Conservation (phyloP, 2,797 vertebrate genomes). For the Brachyalestes nurse region DNA sequence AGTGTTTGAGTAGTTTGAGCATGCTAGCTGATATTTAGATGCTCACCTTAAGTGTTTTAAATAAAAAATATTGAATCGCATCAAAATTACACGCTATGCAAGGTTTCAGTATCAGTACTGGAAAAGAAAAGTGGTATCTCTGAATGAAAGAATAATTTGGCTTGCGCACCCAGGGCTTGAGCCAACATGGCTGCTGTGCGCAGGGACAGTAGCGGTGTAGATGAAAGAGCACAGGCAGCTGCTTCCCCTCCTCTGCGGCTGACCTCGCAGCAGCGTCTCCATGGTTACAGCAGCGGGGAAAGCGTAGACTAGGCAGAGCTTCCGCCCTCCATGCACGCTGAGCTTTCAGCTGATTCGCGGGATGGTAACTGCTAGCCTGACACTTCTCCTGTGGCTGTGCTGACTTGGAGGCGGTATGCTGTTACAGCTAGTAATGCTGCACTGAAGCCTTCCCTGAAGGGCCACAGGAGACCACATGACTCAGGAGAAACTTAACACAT, state of each 20-base stretch:
- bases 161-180: background rate
- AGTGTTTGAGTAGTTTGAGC: background rate
- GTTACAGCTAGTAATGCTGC: slow-evolving; percentile 34
- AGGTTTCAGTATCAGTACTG: background rate
- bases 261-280: slow-evolving; percentile 35
- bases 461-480: slow-evolving; percentile 27
- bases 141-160: slow-evolving; percentile 8
- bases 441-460: slow-evolving; percentile 7
- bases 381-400: slow-evolving; percentile 24
- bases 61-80: background rate
- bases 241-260: slow-evolving; percentile 33
- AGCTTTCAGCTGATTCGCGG: slow-evolving; percentile 24
- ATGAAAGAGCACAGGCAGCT: slow-evolving; percentile 24
- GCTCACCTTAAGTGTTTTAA: no score
- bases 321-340: slow-evolving; percentile 6
- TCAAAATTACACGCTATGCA: background rate
- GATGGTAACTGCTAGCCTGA: slow-evolving; percentile 26
- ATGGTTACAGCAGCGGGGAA: slow-evolving; percentile 49
- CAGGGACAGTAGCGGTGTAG: background rate
- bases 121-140: background rate
- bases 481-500: slow-evolving; percentile 44
- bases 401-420: slow-evolving; percentile 39
- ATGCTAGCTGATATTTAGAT: no score
- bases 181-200: slow-evolving; percentile 15
- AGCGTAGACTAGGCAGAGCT: slow-evolving; percentile 35